Evolutionary conservation across 2,797 vertebrate genomes (phyloP).

Genomic region (Enteromius viviparus): DNA sequence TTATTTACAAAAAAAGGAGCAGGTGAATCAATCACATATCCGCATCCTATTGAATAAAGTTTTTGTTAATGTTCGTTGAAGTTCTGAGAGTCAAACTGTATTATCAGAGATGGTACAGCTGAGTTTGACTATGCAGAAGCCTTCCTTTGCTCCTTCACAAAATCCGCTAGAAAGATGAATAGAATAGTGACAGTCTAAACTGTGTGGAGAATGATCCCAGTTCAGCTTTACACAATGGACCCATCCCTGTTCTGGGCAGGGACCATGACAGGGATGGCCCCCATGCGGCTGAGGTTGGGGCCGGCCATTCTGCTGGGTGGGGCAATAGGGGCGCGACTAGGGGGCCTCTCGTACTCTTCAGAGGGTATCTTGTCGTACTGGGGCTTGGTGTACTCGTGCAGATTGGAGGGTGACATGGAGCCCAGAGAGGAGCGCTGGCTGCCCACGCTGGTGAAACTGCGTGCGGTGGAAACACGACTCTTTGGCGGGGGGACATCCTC

Average conservation of each 20-base stretch:
- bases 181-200: conserved; percentile 37
- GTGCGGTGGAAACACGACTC: conserved; percentile 91
- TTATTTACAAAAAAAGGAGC: conserved; percentile 73
- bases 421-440: conserved; percentile 96
- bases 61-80: conserved; percentile 58
- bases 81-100: conserved; percentile 64
- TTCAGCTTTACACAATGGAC: conserved; percentile 87
- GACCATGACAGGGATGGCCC: conserved; percentile 95
- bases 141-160: conserved; percentile 49
- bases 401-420: conserved; percentile 97
- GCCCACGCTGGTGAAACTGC: conserved; percentile 88
- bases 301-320: conserved; percentile 86
- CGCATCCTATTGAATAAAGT: conserved; percentile 50
- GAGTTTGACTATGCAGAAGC: conserved; percentile 59
- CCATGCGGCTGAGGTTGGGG: conserved; percentile 97
- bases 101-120: conserved; percentile 12
- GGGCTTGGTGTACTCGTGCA: conserved; percentile 90
- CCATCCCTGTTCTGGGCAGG: conserved; percentile 97
- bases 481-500: conserved; percentile 97
- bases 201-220: neutral
- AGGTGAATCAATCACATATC: conserved; percentile 61
- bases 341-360: conserved; percentile 87
- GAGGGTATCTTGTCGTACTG: conserved; percentile 92
- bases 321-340: conserved; percentile 79
- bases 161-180: conserved; percentile 16